Evolutionary conservation across 1,140 invertebrate species (phyloP).

Genomic region (Brachionus koreanus): DNA sequence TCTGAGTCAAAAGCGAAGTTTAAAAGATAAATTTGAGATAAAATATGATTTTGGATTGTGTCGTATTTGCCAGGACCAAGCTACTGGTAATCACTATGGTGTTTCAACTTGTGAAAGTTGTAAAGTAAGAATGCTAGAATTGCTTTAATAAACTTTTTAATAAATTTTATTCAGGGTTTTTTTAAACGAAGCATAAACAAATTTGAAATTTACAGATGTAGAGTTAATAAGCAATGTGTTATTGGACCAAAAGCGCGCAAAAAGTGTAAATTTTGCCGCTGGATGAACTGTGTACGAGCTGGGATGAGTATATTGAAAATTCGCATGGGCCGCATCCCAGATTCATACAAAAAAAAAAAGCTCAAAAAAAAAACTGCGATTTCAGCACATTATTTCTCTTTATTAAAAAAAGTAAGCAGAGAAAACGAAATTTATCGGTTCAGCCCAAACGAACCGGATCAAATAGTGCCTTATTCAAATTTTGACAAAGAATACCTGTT

Average conservation of each 20-base stretch:
- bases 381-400: background rate
- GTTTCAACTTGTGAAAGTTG: constrained; percentile 45
- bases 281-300: constrained; percentile 51
- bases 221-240: constrained; percentile 52
- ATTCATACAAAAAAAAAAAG: constrained; percentile 50
- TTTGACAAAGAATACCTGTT: background rate
- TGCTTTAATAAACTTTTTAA: background rate
- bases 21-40: background rate
- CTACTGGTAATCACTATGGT: constrained; percentile 40
- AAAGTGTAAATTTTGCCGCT: constrained; percentile 55
- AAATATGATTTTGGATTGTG: constrained; percentile 30
- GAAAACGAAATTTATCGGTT: background rate
- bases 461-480: background rate
- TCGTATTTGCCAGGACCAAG: background rate
- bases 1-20: background rate
- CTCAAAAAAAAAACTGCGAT: background rate
- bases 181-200: constrained; percentile 43
- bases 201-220: constrained; percentile 53
- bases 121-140: constrained; percentile 4
- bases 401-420: background rate
- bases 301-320: constrained; percentile 55
- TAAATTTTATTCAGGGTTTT: constrained; percentile 45
- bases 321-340: constrained; percentile 56
- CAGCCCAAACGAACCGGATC: background rate
- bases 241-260: constrained; percentile 53